These are phyloP conservation scores for Sinelater perroti DNA, from an alignment of 2,888 invertebrate species.

Conservation along the genomic window DNA sequence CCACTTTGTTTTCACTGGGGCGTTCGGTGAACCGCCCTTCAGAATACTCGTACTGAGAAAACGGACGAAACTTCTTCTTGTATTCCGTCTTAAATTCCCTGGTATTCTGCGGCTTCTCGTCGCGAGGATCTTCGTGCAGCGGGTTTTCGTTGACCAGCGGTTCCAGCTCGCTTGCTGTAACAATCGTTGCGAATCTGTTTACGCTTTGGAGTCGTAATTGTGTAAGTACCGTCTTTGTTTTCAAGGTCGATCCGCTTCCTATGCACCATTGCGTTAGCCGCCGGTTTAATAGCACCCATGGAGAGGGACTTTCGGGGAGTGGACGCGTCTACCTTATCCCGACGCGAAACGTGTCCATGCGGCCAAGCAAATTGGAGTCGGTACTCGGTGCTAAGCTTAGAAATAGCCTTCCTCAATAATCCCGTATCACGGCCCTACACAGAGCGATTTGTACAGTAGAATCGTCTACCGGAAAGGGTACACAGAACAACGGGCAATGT, in stretches of 20 bases:
- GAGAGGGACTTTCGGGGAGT: constrained; percentile 85
- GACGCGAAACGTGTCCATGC: constrained; percentile 60
- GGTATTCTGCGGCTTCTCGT: constrained; percentile 58
- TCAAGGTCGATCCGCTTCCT: constrained; percentile 60
- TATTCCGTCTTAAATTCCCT: constrained; percentile 80
- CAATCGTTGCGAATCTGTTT: constrained; percentile 7
- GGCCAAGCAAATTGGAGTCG: constrained; percentile 92
- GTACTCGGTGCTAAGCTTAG: constrained; percentile 85
- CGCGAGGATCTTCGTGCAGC: constrained; percentile 50
- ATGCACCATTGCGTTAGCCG: constrained; percentile 61
- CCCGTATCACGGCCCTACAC: constrained; percentile 66
- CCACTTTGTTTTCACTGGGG: constrained; percentile 64
- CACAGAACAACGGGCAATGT: constrained; percentile 47
- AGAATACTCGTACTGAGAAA: constrained; percentile 81
- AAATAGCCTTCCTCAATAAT: constrained; percentile 76
- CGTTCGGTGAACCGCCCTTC: constrained; percentile 74
- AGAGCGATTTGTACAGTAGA: constrained; percentile 59
- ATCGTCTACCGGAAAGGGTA: constrained; percentile 31
- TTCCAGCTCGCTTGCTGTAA: constrained; percentile 74
- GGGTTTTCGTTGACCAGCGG: constrained; percentile 75
- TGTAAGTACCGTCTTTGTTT: constrained; percentile 58
- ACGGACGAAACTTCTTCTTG: constrained; percentile 83
- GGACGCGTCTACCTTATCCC: constrained; percentile 61
- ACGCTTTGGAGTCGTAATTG: constrained; percentile 11
- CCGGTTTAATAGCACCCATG: constrained; percentile 83